Conservation (phyloP, 2,797 vertebrate genomes). For the Leucoraja ocellata region DNA sequence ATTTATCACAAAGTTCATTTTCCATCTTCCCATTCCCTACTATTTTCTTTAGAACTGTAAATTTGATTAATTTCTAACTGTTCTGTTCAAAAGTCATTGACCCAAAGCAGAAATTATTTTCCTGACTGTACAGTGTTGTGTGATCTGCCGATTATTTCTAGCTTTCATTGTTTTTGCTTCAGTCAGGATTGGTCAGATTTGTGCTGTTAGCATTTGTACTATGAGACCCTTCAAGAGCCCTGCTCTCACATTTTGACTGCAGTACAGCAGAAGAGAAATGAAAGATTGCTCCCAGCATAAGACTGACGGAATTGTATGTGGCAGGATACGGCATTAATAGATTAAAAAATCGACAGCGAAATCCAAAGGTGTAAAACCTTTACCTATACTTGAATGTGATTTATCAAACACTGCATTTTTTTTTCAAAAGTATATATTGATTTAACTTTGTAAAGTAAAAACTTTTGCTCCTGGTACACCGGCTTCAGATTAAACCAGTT, state of each 20-base stretch:
- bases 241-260: background rate
- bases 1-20: no score
- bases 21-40: no score
- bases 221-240: background rate
- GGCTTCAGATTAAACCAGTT: background rate
- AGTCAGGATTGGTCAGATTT: constrained; percentile 1
- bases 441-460: background rate
- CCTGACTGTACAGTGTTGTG: no score
- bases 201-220: background rate
- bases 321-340: background rate
- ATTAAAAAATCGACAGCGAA: background rate
- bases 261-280: background rate
- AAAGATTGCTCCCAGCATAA: background rate
- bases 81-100: no score
- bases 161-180: background rate
- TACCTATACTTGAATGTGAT: background rate
- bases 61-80: no score
- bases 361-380: background rate
- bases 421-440: background rate
- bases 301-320: background rate
- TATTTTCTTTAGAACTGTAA: no score
- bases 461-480: background rate
- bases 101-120: no score
- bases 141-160: no score
- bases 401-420: background rate